phyloP scores from a whole-genome alignment of 2,113 vertebrate genomes.

The Urocitellus parryii region DNA sequence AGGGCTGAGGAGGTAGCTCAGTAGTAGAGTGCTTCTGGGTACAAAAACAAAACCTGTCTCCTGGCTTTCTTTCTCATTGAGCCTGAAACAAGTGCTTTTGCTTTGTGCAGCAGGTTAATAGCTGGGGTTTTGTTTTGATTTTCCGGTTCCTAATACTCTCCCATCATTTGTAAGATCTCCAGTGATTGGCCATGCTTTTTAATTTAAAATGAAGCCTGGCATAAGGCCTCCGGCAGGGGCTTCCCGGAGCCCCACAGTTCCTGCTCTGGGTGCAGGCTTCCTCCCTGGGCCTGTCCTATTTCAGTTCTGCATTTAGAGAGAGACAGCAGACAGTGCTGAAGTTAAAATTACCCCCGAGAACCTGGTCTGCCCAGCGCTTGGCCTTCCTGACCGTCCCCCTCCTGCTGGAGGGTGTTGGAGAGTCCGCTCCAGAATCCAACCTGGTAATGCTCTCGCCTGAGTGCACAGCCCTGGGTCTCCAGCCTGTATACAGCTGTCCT shows the following conservation, averaged over 20 bases:
- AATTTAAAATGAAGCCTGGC: neutral
- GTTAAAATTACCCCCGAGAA: slow-evolving; percentile 13
- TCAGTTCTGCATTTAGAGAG: slow-evolving; percentile 78
- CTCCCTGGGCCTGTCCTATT: neutral
- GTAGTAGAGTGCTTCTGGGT: too few species aligned
- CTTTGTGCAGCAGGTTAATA: accelerated
- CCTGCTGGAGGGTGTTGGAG: neutral
- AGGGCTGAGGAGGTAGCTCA: too few species aligned
- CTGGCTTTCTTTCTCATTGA: neutral
- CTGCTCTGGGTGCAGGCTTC: neutral
- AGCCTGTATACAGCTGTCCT: neutral
- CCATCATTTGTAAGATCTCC: neutral
- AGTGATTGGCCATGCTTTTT: neutral
- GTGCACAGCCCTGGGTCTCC: neutral
- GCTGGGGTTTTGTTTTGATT: neutral
- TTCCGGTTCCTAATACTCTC: neutral
- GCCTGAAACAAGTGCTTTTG: neutral
- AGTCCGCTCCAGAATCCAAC: neutral
- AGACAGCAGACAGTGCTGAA: slow-evolving; percentile 53
- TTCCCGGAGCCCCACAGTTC: neutral
- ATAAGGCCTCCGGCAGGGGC: neutral
- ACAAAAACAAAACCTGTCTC: too few species aligned
- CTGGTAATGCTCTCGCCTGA: neutral
- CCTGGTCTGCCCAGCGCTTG: neutral
- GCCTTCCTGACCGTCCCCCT: neutral